Base-by-base conservation (phyloP, 2,113 vertebrate species). In the Rafetus swinhoei region DNA sequence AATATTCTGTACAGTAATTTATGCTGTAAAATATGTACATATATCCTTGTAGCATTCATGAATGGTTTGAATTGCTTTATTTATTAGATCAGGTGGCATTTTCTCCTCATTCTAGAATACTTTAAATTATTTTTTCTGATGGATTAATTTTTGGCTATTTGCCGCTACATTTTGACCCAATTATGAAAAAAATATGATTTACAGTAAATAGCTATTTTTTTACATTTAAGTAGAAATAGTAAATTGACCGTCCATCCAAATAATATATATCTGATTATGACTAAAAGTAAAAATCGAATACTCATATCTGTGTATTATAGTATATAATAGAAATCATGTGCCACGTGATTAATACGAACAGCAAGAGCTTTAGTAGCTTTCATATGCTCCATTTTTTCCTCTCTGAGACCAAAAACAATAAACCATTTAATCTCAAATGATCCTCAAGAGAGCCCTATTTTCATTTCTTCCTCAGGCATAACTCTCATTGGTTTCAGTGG, bases 21-120 rank as follows among this genome's bases (percentile, higher is more conserved):
- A 97, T 97, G 95, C 90, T 97, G 86, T 97, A 97, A 96, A 97
- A 91, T 97, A 95, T 97, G 91, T 96, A 93, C 55, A 86, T 94
- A 88, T 19, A 90, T 96, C 95, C 97, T 10, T 2, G 81, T 94
- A 96, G 91, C 93, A 86, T 54, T 81, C 85, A 93, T 83, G 95
- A 97, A 96, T 88, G 88, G 85, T 96, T 97, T 90, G 88, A 96
- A 97, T 57, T 94, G 91, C 90, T 96, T 92, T 96, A 89, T 96
- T 97, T 97, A 96, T 93, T 95, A 95, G 91, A 86, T 82, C 19
- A 0, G 27, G 84, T 93, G 89, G 87, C 84, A 74, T 92, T 93
- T 93, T 62, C 82, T 88, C n/a, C 80, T 90, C 79, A 88, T 85
- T 95, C 86, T 90, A 89, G 91, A 96, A 95, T 86, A 93, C 72